Evolutionary conservation across 2,888 invertebrate genomes (phyloP).

Genomic region (Lasioglossum morio): DNA sequence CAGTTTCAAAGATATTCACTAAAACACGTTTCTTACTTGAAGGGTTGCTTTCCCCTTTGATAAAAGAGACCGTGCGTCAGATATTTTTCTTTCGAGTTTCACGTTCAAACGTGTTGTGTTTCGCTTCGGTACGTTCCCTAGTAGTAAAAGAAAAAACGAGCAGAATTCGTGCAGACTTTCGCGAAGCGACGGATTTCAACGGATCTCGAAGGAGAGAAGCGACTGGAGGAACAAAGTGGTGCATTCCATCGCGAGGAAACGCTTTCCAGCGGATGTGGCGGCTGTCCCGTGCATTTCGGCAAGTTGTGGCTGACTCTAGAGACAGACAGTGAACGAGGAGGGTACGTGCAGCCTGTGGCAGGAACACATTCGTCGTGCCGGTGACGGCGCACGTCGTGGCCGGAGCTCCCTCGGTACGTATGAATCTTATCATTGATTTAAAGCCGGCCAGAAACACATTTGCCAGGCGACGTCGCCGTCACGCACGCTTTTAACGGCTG

Average conservation of each 20-base stretch:
- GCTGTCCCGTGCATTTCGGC: slow-evolving; percentile 40
- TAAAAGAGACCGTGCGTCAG: neutral
- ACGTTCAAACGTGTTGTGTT: neutral
- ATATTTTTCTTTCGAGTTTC: neutral
- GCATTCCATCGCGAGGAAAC: slow-evolving; percentile 10
- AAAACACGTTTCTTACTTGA: neutral
- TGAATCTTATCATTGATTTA: slow-evolving; percentile 63
- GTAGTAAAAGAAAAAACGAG: neutral
- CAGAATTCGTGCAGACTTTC: neutral
- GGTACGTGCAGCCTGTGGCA: slow-evolving; percentile 25
- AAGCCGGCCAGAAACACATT: slow-evolving; percentile 39
- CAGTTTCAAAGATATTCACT: neutral
- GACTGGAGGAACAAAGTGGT: neutral
- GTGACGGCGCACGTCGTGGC: slow-evolving; percentile 48
- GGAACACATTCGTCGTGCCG: slow-evolving; percentile 52
- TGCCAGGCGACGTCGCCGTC: slow-evolving; percentile 30
- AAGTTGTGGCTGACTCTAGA: slow-evolving; percentile 30
- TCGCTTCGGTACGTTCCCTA: neutral
- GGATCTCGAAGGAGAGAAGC: neutral
- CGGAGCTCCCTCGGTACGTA: slow-evolving; percentile 36
- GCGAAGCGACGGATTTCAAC: neutral
- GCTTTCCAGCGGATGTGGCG: neutral
- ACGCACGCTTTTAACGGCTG: slow-evolving; percentile 12
- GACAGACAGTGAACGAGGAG: neutral
- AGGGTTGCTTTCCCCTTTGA: neutral